Conservation (phyloP, 2,888 invertebrate species). For the Monoplex corrugatus region DNA sequence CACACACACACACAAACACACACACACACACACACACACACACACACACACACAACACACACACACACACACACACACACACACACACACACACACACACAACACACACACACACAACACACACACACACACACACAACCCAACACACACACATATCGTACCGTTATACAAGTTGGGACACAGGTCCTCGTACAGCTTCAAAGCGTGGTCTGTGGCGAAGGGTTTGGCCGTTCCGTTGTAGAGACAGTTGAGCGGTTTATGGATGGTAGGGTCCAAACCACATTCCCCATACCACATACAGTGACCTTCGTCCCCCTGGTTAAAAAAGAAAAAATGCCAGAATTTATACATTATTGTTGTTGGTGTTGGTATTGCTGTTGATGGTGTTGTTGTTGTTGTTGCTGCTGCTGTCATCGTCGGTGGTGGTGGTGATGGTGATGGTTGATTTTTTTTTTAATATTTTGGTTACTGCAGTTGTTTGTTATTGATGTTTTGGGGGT, state of each 20-base stretch:
- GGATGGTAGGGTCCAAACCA: constrained; percentile 64
- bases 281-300: constrained; percentile 90
- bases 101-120: background rate
- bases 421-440: too few species aligned
- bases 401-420: too few species aligned
- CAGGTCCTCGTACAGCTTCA: constrained; percentile 84
- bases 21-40: background rate
- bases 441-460: too few species aligned
- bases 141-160: constrained; percentile 32
- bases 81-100: background rate
- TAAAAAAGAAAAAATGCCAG: background rate
- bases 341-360: background rate
- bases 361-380: too few species aligned
- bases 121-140: background rate
- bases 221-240: constrained; percentile 86
- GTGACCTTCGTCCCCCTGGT: constrained; percentile 57
- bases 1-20: background rate
- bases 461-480: too few species aligned
- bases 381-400: too few species aligned
- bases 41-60: background rate
- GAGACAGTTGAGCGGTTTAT: constrained; percentile 83
- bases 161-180: constrained; percentile 84
- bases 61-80: background rate
- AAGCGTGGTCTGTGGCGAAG: constrained; percentile 82
- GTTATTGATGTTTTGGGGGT: too few species aligned